phyloP scores from a whole-genome alignment of 1,140 invertebrate genomes.

The Eriosoma lanigerum region DNA sequence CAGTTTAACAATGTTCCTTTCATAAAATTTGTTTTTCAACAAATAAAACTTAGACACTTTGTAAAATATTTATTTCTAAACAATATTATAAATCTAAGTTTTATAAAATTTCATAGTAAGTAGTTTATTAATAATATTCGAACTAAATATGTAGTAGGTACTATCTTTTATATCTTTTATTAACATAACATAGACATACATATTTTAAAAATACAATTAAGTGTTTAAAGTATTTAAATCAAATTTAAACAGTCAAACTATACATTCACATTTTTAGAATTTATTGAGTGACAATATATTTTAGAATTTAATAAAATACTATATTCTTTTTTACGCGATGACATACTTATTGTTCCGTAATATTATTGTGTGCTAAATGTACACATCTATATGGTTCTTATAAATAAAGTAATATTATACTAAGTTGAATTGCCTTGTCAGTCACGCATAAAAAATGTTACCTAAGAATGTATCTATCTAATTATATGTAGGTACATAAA shows the following conservation, averaged over 20 bases:
- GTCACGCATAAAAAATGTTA: not conserved
- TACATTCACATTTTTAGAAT: not conserved
- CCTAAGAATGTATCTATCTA: not conserved
- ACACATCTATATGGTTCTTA: not conserved
- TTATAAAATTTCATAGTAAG: too few species aligned
- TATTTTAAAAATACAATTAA: too few species aligned
- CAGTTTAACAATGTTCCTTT: not conserved
- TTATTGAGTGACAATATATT: not conserved
- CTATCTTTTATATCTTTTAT: too few species aligned
- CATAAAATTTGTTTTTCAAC: too few species aligned
- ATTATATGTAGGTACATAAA: not conserved
- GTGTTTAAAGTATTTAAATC: too few species aligned
- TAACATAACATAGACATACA: too few species aligned
- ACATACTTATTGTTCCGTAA: conserved; percentile 2
- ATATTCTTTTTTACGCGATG: not conserved
- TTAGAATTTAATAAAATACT: not conserved
- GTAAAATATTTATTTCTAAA: too few species aligned
- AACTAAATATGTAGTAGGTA: too few species aligned
- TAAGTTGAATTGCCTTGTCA: not conserved
- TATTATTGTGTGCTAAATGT: not conserved
- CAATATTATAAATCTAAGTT: too few species aligned
- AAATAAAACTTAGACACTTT: too few species aligned
- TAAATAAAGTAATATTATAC: not conserved
- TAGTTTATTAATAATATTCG: too few species aligned
- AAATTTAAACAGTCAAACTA: not conserved